Conservation (phyloP, 1,140 invertebrate species). For the Drosophila parabipectinata region DNA sequence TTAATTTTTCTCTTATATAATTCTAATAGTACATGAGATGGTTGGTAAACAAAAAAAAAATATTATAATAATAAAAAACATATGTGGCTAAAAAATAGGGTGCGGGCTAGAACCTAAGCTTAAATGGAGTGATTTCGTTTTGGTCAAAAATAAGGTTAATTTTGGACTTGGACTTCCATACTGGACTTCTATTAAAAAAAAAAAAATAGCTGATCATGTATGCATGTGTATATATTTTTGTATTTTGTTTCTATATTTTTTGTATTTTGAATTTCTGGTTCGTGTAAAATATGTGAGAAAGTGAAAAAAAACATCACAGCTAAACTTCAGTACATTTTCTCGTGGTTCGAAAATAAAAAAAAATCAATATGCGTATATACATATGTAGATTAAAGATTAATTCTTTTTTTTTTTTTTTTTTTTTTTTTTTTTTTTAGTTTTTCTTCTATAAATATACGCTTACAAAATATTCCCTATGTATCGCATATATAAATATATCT, state of each 20-base stretch:
- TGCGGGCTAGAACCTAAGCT: conserved; percentile 14
- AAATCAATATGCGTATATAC: conserved; percentile 32
- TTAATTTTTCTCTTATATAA: neutral
- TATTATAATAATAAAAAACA: conserved; percentile 8
- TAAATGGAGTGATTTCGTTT: conserved; percentile 55
- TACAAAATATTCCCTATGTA: conserved; percentile 32
- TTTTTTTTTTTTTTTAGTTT: neutral
- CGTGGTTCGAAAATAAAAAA: conserved; percentile 55
- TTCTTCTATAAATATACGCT: conserved; percentile 37
- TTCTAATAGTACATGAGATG: conserved; percentile 55
- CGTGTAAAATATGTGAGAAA: conserved; percentile 72
- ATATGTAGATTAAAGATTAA: conserved; percentile 42
- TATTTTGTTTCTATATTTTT: conserved; percentile 25
- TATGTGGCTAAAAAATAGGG: neutral
- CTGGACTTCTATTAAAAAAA: conserved; percentile 1
- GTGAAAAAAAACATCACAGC: conserved; percentile 80
- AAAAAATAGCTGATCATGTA: conserved; percentile 12
- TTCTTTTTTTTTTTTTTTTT: conserved; percentile 8
- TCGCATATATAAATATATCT: conserved; percentile 15
- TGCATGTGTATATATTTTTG: conserved; percentile 28
- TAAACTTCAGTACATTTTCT: conserved; percentile 80
- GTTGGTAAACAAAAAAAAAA: conserved; percentile 35
- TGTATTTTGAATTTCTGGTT: conserved; percentile 17
- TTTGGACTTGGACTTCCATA: conserved; percentile 16
- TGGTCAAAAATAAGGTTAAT: conserved; percentile 21